Evolutionary conservation across 2,113 vertebrate species (phyloP), one percentile per base, ranked within the genome.

Genomic region (Albula glossodonta): DNA sequence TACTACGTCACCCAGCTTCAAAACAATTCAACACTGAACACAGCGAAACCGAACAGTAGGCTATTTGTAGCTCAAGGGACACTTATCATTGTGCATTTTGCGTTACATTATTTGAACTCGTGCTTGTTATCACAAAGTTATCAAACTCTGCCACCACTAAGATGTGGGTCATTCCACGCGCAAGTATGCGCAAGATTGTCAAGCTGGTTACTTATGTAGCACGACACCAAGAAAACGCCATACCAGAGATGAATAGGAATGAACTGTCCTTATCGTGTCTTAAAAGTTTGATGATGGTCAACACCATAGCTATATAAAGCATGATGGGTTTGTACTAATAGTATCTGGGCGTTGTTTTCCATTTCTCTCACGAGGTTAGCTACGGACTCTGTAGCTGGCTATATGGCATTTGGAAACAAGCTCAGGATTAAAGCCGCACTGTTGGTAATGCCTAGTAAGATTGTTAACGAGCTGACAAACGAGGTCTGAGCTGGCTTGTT

Each of bases 1-100:
- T 56, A 88, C 51, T 85, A 80, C 82, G 85, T 88, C 82, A 91
- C 85, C 84, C 70, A 74, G 82, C 49, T 10, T 50, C 12, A 48
- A 50, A 50, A 79, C 31, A 79, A 5, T 84, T 78, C 51, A 79
- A 48, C 78, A 83, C 49, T 86, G 41, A 83, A 79, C 49, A 25
- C 48, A 50, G 53, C 31, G 17, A 60, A 56, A 12, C 25, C 12
- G 41, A 82, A 11, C 31, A 63, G 22, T 82, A 41, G 31, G 31
- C 31, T 41, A 31, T 78, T 79, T 49, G 15, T 10, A 50, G 78
- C 4, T 79, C 49, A 49, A 15, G 49, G 12, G 4, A 6, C 0
- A 79, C 48, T 10, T 15, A 48, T 79, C n/a, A 17, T 50, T 50
- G 17, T 50, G 11, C 78, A 79, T 17, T 48, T 49, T 50, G 78